Percentiles rank a stretch among this genome's conserved stretches.
Evolutionary conservation across 2,888 invertebrate species (phyloP).

Genomic region (Mythimna vitellina): DNA sequence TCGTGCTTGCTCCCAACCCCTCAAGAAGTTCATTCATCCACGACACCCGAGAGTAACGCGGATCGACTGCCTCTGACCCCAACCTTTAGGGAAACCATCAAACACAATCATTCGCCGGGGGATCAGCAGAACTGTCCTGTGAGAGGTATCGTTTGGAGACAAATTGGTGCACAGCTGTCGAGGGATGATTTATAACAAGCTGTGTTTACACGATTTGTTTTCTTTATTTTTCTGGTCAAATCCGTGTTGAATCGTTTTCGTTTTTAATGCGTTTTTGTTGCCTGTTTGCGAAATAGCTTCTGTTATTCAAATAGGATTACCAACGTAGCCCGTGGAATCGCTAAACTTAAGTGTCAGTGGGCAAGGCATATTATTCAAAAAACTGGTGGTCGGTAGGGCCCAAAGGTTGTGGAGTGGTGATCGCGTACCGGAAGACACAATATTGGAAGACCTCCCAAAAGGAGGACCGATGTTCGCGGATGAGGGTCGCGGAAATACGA

Average conservation of each 20-base stretch:
- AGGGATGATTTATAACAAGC: constrained; percentile 46
- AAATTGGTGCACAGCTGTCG: constrained; percentile 49
- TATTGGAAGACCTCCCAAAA: too few relatives aligned
- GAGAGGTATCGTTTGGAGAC: constrained; percentile 43
- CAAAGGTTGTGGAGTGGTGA: too few relatives aligned
- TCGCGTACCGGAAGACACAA: too few relatives aligned
- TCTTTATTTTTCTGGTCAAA: background rate
- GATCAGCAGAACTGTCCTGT: constrained; percentile 40
- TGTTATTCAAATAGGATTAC: too few relatives aligned
- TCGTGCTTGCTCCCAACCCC: constrained; percentile 24
- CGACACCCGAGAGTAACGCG: constrained; percentile 21
- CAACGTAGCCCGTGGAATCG: too few relatives aligned
- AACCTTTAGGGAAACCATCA: constrained; percentile 49
- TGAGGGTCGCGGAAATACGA: too few relatives aligned
- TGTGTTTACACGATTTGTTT: constrained; percentile 25
- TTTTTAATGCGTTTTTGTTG: background rate
- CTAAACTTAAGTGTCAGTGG: too few relatives aligned
- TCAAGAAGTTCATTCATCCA: constrained; percentile 41
- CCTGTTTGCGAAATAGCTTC: background rate
- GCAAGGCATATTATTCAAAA: too few relatives aligned
- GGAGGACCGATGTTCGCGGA: too few relatives aligned
- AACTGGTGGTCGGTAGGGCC: too few relatives aligned
- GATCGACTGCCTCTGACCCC: constrained; percentile 38
- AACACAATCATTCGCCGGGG: constrained; percentile 39
- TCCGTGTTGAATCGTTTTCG: background rate